phyloP scores from a whole-genome alignment of 2,888 invertebrate species.

The Mactromeris polynyma region DNA sequence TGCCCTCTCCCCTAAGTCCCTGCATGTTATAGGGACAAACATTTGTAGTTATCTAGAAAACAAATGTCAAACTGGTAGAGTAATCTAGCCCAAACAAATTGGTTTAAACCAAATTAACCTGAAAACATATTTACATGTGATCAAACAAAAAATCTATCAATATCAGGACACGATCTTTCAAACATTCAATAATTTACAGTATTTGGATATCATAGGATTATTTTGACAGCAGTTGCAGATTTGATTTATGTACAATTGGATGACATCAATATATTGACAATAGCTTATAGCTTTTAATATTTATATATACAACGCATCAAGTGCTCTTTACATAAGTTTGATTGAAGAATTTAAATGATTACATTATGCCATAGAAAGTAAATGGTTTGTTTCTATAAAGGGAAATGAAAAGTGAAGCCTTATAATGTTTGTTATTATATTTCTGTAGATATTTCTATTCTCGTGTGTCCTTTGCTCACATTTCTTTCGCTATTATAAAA shows the following conservation, averaged over 20 bases:
- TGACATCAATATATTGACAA: constrained; percentile 17
- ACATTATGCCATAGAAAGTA: background rate
- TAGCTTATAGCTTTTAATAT: background rate
- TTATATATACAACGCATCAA: background rate
- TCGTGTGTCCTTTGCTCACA: background rate
- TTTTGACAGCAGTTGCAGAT: background rate
- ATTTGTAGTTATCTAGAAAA: too few species aligned
- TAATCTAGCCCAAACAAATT: background rate
- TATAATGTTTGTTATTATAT: background rate
- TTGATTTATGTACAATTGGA: background rate
- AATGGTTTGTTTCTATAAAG: background rate
- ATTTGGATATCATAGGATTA: background rate
- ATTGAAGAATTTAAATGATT: background rate
- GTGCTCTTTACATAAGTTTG: background rate
- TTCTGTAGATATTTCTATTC: background rate
- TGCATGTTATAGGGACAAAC: too few species aligned
- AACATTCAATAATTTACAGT: constrained; percentile 13
- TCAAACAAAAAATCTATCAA: background rate
- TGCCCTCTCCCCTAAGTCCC: too few species aligned
- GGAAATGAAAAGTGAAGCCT: background rate
- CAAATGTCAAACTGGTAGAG: too few species aligned
- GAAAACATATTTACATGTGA: background rate
- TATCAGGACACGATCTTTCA: background rate
- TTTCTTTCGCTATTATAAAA: background rate
- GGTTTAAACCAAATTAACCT: background rate